Evolutionary conservation across 2,888 invertebrate species (phyloP), one percentile per base, ranked within the genome.

Genomic region (Nineta flava): DNA sequence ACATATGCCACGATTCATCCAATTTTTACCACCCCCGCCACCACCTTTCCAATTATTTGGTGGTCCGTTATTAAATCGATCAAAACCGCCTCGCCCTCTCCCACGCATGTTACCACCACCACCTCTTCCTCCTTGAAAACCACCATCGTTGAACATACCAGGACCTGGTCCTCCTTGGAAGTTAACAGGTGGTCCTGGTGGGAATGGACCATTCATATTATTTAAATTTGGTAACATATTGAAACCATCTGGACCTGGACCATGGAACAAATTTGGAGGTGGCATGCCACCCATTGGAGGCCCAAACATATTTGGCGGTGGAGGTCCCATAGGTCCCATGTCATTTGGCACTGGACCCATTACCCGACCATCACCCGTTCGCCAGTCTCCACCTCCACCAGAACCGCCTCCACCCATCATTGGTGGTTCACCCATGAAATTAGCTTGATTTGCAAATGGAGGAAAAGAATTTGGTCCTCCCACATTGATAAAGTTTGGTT

Each of bases 1-100:
- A 62, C 90, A 91, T 12, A 81, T 69, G 46, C 75, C 67, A 59
- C 71, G 76, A 38, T 72, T 74, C 40, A 63, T 72, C 53, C 76
- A 72, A 51, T 75, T 72, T n/a, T 17, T 44, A 12, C 71, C 65
- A 38, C 73, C 69, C 17, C 44, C 44, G 35, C 49, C 44, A 12
- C 71, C 65, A 38, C 73, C 69, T 34, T 49, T 49, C 49, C 49
- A 49, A 34, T 35, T 49, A 38, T 49, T 49, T 9, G 49, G 49
- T 9, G 49, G 49, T 2, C 44, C 49, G 17, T 32, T 49, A 34
- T 49, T 49, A 26, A 19, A 44, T 52, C 67, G 62, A 9, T 70
- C 65, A 13, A 68, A 68, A 40, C 73, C 65, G 57, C 73, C 74
- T 45, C 68, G 66, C 43, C 60, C 60, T 15, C 52, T 58, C 40